A percentile compares a stretch with the other conserved stretches of the same genome.
These are phyloP conservation scores for Caenorhabditis sp. DNA, from an alignment of 2,888 invertebrate genomes.

Conservation along the genomic window DNA sequence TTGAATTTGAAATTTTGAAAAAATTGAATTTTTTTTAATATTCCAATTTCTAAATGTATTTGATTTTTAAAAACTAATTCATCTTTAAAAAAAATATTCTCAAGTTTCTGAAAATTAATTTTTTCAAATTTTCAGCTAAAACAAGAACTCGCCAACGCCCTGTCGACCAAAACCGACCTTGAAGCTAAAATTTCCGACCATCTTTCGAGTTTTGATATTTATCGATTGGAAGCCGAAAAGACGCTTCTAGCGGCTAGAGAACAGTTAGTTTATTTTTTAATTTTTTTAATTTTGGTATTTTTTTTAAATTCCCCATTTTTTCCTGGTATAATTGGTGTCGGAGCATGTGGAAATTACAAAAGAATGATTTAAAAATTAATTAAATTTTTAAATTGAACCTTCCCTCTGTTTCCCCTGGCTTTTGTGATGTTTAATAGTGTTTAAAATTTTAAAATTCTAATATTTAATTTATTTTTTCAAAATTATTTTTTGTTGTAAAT, in stretches of 20 bases:
- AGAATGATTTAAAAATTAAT: neutral
- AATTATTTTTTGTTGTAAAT: slow-evolving; percentile 11
- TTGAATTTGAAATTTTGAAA: too few species aligned
- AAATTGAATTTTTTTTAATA: neutral
- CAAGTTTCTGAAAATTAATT: neutral
- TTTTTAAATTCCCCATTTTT: too few species aligned
- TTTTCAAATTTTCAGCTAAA: slow-evolving; percentile 50
- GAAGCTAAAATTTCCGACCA: slow-evolving; percentile 43
- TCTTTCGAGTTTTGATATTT: slow-evolving; percentile 44
- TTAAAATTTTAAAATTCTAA: neutral
- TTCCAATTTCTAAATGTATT: neutral
- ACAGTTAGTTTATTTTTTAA: slow-evolving; percentile 45
- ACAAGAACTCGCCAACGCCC: slow-evolving; percentile 11
- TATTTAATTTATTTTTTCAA: too few species aligned
- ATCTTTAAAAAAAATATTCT: too few species aligned
- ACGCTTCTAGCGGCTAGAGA: slow-evolving; percentile 42
- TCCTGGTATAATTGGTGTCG: slow-evolving; percentile 37
- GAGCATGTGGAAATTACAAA: slow-evolving; percentile 26
- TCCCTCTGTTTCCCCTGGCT: slow-evolving; percentile 19
- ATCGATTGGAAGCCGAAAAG: slow-evolving; percentile 59
- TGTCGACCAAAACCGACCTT: slow-evolving; percentile 15
- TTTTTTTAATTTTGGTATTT: too few species aligned
- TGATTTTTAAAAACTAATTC: too few species aligned
- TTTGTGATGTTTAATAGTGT: neutral
- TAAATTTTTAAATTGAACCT: neutral